Evolutionary conservation across 2,797 vertebrate species (phyloP), one percentile per base, ranked within the genome.

Genomic region (Megaceryle alcyon): DNA sequence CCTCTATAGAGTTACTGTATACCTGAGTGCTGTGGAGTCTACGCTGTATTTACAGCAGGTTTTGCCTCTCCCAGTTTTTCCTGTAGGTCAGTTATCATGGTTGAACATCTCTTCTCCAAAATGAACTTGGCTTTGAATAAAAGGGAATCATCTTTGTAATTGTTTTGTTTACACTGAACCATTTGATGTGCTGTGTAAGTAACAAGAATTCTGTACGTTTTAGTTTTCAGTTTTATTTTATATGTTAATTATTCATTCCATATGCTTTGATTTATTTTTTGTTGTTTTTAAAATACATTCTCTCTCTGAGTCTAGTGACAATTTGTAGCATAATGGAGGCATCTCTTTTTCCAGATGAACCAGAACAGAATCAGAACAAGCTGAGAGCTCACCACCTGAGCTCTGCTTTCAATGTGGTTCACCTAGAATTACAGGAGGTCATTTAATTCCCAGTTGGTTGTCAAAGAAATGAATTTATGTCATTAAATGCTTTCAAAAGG

Each of bases 61-160:
- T 86, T 72, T 63, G 54, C 82, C 79, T 95, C 72, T 96, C 73
- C 82, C 77, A 35, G 44, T 79, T 95, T 90, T 92, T 84, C 85
- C 88, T 88, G 51, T 57, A 56, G 89, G 77, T 94, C 92, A 84
- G 29, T 93, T 95, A 96, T 96, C 92, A 8, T 12, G 37, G 77
- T 39, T 85, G 86, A 95, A 59, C 88, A 95, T 97, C 96, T 96
- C 92, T 81, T 26, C 90, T 95, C 56, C 83, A 80, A 70, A 95
- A 97, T 94, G 31, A 97, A 93, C 86, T 95, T 96, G 95, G 95
- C 93, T 92, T 63, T 77, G 28, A 82, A 90, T 96, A 26, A 96
- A 95, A 95, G 90, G 87, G 65, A 90, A 88, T 63, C 61, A 17
- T 69, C 79, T 86, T 88, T 76, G 28, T 94, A 97, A 95, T 95